phyloP scores from a whole-genome alignment of 2,113 vertebrate species.

The Puntigrus tetrazona region DNA sequence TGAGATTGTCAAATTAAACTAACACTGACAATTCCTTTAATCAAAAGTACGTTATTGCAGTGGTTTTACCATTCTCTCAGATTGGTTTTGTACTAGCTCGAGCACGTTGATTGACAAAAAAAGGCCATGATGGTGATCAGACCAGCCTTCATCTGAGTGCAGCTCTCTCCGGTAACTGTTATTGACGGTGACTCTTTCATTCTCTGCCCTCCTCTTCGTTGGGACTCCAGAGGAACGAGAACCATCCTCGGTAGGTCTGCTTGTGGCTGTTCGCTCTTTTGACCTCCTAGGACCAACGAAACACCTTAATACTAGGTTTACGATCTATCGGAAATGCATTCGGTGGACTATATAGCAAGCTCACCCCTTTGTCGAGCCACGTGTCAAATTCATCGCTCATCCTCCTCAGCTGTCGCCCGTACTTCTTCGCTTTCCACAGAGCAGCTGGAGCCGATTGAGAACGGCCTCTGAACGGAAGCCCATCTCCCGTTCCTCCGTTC shows the following conservation, averaged over 20 bases:
- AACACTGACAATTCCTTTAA: slow-evolving; percentile 26
- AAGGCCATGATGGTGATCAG: slow-evolving; percentile 55
- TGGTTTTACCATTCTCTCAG: slow-evolving; percentile 11
- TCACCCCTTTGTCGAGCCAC: slow-evolving; percentile 70
- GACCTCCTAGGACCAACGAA: slow-evolving; percentile 42
- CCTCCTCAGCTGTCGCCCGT: slow-evolving; percentile 77
- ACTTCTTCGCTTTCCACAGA: slow-evolving; percentile 76
- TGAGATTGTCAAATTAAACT: slow-evolving; percentile 54
- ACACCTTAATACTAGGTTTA: neutral
- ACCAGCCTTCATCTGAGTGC: slow-evolving; percentile 40
- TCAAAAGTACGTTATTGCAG: slow-evolving; percentile 39
- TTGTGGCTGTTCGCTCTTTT: slow-evolving; percentile 53
- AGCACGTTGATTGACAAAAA: slow-evolving; percentile 46
- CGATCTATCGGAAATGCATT: neutral
- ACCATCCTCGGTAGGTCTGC: slow-evolving; percentile 57
- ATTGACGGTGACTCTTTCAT: slow-evolving; percentile 20
- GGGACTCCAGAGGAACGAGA: slow-evolving; percentile 61
- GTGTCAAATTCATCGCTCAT: slow-evolving; percentile 83
- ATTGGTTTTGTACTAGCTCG: neutral
- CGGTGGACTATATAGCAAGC: neutral
- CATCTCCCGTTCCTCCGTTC: slow-evolving; percentile 59
- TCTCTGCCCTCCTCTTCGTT: slow-evolving; percentile 58
- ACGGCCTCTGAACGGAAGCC: slow-evolving; percentile 69
- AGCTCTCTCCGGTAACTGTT: neutral
- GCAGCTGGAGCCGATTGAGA: slow-evolving; percentile 78